Evolutionary conservation across 2,797 vertebrate species (phyloP).

Genomic region (Cercopithecus diana): DNA sequence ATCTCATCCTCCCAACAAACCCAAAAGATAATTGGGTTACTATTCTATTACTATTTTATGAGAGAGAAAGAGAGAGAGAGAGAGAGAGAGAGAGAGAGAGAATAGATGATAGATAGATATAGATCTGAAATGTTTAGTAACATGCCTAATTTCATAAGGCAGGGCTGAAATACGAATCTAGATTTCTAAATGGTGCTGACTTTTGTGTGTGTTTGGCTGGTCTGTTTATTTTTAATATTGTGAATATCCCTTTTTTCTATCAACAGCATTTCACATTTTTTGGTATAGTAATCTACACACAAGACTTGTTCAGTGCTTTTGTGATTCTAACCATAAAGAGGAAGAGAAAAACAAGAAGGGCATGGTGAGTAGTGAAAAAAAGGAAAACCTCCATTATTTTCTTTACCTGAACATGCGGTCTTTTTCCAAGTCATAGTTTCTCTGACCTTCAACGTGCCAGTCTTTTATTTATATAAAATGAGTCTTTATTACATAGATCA

Average conservation of each 20-base stretch:
- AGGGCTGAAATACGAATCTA: neutral
- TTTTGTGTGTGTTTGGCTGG: neutral
- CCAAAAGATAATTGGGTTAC: neutral
- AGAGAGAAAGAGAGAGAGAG: neutral
- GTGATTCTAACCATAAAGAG: neutral
- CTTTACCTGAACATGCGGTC: constrained; percentile 15
- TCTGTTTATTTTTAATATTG: neutral
- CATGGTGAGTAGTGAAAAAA: neutral
- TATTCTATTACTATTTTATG: neutral
- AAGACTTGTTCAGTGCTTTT: neutral
- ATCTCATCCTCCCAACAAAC: neutral
- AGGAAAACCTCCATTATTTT: neutral
- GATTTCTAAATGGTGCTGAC: neutral
- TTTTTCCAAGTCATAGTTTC: neutral
- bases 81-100: too few relatives aligned
- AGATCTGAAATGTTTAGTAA: neutral
- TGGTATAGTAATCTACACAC: neutral
- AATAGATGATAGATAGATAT: neutral
- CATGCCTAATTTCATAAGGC: neutral
- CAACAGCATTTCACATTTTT: neutral
- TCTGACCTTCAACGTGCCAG: neutral
- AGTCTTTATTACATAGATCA: neutral
- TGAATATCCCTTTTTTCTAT: neutral
- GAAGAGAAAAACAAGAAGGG: neutral
- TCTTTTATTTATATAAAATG: constrained; percentile 44